A percentile compares a stretch with the other conserved stretches of the same genome.
Evolutionary conservation across 2,888 invertebrate species (phyloP).

Genomic region (Augochlorella aurata): DNA sequence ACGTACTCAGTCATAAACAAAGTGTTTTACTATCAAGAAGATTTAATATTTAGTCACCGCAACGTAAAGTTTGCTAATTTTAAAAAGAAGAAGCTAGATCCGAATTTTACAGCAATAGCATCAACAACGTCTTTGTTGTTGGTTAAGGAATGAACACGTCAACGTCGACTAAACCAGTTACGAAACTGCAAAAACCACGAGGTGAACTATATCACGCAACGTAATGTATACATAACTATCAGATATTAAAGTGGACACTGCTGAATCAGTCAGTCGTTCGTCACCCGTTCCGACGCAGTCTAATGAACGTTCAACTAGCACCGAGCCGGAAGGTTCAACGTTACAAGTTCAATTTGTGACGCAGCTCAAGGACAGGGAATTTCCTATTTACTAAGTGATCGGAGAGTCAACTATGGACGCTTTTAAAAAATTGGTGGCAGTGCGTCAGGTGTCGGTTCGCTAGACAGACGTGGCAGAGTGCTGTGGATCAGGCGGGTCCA

Average conservation of each 20-base stretch:
- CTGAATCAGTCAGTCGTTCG: constrained; percentile 31
- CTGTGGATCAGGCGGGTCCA: background rate
- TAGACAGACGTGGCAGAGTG: background rate
- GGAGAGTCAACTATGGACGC: background rate
- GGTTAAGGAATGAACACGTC: background rate
- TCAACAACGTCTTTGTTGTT: background rate
- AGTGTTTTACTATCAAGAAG: background rate
- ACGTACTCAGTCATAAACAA: background rate
- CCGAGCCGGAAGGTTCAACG: constrained; percentile 6
- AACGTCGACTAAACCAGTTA: constrained; percentile 23
- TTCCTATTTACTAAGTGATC: background rate
- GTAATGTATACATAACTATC: background rate
- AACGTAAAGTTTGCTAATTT: background rate
- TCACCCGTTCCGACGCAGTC: constrained; percentile 8
- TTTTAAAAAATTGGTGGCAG: background rate
- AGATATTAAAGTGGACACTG: constrained; percentile 21
- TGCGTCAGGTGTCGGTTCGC: background rate
- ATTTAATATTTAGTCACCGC: background rate
- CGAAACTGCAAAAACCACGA: constrained; percentile 41
- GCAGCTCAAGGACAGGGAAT: background rate
- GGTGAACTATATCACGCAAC: constrained; percentile 4
- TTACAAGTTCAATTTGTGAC: constrained; percentile 12
- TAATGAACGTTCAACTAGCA: constrained; percentile 11
- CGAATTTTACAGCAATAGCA: background rate
- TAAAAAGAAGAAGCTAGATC: background rate